Conservation (phyloP, 1,140 invertebrate genomes). For the Sarcophaga bullata region DNA sequence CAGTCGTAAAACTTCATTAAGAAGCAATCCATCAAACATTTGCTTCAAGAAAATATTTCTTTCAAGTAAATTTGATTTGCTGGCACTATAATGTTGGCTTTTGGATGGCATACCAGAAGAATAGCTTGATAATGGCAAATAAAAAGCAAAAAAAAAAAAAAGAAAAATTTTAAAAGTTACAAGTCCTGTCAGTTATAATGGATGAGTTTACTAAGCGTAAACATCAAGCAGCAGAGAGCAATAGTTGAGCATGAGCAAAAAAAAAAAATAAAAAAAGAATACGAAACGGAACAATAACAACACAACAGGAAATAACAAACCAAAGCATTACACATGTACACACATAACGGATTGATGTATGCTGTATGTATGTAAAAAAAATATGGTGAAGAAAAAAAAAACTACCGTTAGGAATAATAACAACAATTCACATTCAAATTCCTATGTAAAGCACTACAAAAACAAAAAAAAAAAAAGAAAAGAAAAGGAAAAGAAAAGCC, state of each 20-base stretch:
- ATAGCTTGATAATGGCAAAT: no score
- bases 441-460: no score
- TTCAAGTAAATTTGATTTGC: no score
- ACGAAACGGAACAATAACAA: neutral
- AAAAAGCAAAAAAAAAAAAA: neutral
- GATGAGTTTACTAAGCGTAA: slow-evolving; percentile 21
- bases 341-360: neutral
- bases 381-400: neutral
- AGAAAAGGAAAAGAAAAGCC: no score
- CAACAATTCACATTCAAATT: neutral
- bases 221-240: slow-evolving; percentile 10
- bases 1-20: slow-evolving; percentile 5
- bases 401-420: neutral
- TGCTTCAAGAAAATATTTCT: neutral
- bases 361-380: neutral
- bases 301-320: slow-evolving; percentile 10
- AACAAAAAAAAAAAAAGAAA: no score
- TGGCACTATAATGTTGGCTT: no score
- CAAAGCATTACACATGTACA: neutral
- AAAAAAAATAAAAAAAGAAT: no score
- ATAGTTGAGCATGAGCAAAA: neutral
- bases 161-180: slow-evolving; percentile 6
- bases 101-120: no score
- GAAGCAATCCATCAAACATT: neutral
- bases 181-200: slow-evolving; percentile 14